Base-by-base conservation (phyloP, 2,888 invertebrate species). In the Heliconius hortense region DNA sequence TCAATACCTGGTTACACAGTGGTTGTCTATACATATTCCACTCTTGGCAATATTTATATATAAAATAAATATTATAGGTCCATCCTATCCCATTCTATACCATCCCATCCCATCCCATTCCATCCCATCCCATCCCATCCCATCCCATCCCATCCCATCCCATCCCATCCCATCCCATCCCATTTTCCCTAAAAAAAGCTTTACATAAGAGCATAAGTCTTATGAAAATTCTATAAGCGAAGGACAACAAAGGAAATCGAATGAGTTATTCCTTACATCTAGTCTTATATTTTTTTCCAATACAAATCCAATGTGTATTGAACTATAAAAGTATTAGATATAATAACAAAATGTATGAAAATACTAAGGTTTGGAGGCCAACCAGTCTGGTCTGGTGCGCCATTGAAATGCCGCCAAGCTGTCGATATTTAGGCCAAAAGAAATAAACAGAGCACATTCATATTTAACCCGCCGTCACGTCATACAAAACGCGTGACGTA, bases 351-450 rank as follows among this genome's bases (percentile, higher is more conserved):
- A 70, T 71, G 43, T 63, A 71, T 64, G 64, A 72, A 63, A 74
- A 74, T 74, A 70, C 31, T n/a, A 35, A 24, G 35, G 24, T 75
- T 75, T 76, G 76, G 74, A 76, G 79, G 76, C 71, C 77, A 71
- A 60, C 73, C 70, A 60, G 72, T 73, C 74, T 66, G 77, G 78
- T 77, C 74, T 63, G 73, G 75, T 72, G 74, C 75, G 82, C 80
- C 80, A 82, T 82, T 83, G 83, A 83, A 81, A 72, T 59, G 76
- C 76, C 78, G 83, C 83, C 83, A 82, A 83, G 72, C 76, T 80
- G 81, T 80, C 82, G 80, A 78, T 76, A 78, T 79, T 76, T 77
- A 77, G 70, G 82, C 83, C 81, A 82, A 82, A 80, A 80, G 81
- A 82, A 82, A 82, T 81, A 82, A 81, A 81, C 79, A 79, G 75